Evolutionary conservation across 2,797 vertebrate genomes (phyloP).

Genomic region (Lutjanus campechanus): DNA sequence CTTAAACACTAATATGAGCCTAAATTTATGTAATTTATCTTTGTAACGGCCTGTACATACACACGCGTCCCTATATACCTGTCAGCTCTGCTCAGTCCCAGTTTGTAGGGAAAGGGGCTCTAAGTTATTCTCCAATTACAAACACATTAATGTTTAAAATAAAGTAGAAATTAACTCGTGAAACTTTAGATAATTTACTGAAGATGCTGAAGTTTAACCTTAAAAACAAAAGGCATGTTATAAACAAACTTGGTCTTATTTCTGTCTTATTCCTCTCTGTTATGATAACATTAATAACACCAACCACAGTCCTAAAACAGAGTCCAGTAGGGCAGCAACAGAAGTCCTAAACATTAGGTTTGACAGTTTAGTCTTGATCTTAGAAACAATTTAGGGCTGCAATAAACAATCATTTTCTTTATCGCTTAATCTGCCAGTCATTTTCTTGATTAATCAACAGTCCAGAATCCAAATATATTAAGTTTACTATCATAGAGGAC

Average conservation of each 20-base stretch:
- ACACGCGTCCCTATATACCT: not conserved
- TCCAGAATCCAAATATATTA: too few species aligned
- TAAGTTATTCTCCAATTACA: not conserved
- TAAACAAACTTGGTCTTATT: not conserved
- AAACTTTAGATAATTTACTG: not conserved
- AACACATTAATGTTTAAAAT: not conserved
- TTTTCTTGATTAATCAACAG: not conserved
- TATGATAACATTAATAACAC: not conserved
- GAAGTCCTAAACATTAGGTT: not conserved
- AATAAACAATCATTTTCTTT: not conserved
- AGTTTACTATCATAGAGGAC: too few species aligned
- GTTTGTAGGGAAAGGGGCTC: not conserved
- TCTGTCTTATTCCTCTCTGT: too few species aligned
- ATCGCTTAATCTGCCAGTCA: not conserved
- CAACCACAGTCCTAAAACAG: not conserved
- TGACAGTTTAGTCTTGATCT: not conserved
- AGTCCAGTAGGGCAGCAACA: not conserved
- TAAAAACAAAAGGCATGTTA: not conserved
- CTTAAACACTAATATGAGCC: not conserved
- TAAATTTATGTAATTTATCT: conserved; percentile 9
- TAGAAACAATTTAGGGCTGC: not conserved
- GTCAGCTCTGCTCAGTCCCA: not conserved
- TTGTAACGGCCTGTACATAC: too few species aligned
- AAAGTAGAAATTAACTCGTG: not conserved
- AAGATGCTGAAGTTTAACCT: too few species aligned